Evolutionary conservation across 2,888 invertebrate species (phyloP).

Genomic region (Pardosa pseudoannulata): DNA sequence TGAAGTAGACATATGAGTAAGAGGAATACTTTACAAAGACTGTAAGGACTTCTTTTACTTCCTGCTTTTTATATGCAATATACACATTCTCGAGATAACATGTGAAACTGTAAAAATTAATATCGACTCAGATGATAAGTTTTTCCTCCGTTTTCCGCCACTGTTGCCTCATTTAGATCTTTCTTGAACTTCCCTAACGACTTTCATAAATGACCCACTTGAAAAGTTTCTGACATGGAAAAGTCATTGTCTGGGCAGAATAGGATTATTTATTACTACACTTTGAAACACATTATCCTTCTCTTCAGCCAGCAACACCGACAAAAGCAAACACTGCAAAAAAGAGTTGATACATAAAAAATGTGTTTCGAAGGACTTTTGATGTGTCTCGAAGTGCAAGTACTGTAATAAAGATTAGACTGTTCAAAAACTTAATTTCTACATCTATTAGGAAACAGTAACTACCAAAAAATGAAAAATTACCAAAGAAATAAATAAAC

Average conservation of each 20-base stretch:
- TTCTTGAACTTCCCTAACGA: slow-evolving; percentile 34
- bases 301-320: slow-evolving; percentile 34
- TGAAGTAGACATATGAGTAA: neutral
- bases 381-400: neutral
- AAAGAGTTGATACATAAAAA: neutral
- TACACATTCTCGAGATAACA: neutral
- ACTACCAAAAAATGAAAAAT: too few species aligned
- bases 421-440: neutral
- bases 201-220: slow-evolving; percentile 55
- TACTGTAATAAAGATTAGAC: neutral
- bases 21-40: neutral
- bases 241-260: slow-evolving; percentile 61
- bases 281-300: slow-evolving; percentile 60
- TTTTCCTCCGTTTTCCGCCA: neutral
- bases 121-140: neutral
- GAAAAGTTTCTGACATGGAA: slow-evolving; percentile 46
- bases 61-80: neutral
- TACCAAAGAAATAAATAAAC: too few species aligned
- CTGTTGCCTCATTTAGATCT: slow-evolving; percentile 12
- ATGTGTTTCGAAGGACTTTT: neutral
- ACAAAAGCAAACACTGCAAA: slow-evolving; percentile 20
- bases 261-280: slow-evolving; percentile 63
- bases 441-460: neutral
- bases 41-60: neutral
- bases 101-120: slow-evolving; percentile 20